Evolutionary conservation across 2,113 vertebrate species (phyloP).

Genomic region (Talpa occidentalis): DNA sequence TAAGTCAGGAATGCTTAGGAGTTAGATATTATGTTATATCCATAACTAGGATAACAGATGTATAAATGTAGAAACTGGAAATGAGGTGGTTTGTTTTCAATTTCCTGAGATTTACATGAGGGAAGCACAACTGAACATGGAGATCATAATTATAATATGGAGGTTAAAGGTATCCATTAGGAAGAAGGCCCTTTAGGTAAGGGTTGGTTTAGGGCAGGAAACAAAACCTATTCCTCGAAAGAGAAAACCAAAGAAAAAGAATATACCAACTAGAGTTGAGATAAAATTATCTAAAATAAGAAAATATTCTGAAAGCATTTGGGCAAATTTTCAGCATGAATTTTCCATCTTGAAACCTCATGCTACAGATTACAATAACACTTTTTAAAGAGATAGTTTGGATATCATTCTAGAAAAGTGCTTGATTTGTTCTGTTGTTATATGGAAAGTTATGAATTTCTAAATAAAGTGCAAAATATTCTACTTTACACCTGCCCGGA

Average conservation of each 20-base stretch:
- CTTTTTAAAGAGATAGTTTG: slow-evolving; percentile 1
- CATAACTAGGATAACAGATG: slow-evolving; percentile 75
- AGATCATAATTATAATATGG: slow-evolving; percentile 57
- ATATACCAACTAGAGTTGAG: background rate
- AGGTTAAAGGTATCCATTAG: slow-evolving; percentile 50
- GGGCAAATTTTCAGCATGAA: background rate
- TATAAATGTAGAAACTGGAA: slow-evolving; percentile 60
- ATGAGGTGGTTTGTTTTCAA: slow-evolving; percentile 64
- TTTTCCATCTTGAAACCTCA: slow-evolving; percentile 26
- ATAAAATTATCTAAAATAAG: slow-evolving; percentile 43
- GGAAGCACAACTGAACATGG: slow-evolving; percentile 52
- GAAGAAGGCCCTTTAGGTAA: slow-evolving; percentile 50
- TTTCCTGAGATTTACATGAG: slow-evolving; percentile 69
- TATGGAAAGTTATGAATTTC: background rate
- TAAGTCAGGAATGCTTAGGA: slow-evolving; percentile 54
- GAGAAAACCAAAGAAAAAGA: slow-evolving; percentile 37
- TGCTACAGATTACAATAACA: background rate
- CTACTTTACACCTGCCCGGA: background rate
- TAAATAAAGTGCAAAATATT: slow-evolving; percentile 8
- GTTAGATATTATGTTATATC: slow-evolving; percentile 48
- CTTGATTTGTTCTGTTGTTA: background rate
- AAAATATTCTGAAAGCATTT: slow-evolving; percentile 8
- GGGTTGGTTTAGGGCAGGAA: background rate
- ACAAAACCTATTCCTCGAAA: background rate
- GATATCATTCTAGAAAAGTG: slow-evolving; percentile 16